phyloP scores from a whole-genome alignment of 2,888 invertebrate species.

The Saturnia japonica region DNA sequence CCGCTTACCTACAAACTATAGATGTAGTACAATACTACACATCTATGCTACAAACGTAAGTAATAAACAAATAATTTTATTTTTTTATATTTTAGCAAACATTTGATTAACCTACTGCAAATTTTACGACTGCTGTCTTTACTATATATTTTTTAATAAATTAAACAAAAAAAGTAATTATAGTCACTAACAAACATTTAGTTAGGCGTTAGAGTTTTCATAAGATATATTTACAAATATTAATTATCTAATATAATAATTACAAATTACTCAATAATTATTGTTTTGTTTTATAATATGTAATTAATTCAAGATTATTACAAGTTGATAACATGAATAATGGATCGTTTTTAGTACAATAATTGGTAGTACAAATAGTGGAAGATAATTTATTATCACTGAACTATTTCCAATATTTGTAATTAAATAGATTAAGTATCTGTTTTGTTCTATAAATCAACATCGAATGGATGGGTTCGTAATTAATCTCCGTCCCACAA shows the following conservation, averaged over 20 bases:
- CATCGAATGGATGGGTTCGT: slow-evolving; percentile 8
- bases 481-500: slow-evolving; percentile 19
- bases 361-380: slow-evolving; percentile 3
- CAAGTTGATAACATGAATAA: neutral
- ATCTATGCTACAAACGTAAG: no score
- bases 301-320: neutral
- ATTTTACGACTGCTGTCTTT: neutral
- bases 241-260: neutral
- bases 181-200: no score
- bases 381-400: slow-evolving; percentile 1
- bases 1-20: no score
- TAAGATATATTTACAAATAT: neutral
- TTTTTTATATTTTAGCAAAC: no score
- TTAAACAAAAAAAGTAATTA: no score
- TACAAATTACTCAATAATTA: neutral
- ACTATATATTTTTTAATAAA: no score
- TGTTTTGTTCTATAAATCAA: slow-evolving; percentile 19
- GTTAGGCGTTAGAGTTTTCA: neutral
- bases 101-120: neutral
- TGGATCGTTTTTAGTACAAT: slow-evolving; percentile 1
- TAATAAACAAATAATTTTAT: no score
- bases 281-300: neutral
- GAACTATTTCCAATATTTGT: slow-evolving; percentile 17
- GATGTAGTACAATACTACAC: no score
- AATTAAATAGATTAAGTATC: slow-evolving; percentile 17